These are phyloP conservation scores for Delichon dasypus DNA, from an alignment of 2,797 vertebrate genomes.

Conservation along the genomic window DNA sequence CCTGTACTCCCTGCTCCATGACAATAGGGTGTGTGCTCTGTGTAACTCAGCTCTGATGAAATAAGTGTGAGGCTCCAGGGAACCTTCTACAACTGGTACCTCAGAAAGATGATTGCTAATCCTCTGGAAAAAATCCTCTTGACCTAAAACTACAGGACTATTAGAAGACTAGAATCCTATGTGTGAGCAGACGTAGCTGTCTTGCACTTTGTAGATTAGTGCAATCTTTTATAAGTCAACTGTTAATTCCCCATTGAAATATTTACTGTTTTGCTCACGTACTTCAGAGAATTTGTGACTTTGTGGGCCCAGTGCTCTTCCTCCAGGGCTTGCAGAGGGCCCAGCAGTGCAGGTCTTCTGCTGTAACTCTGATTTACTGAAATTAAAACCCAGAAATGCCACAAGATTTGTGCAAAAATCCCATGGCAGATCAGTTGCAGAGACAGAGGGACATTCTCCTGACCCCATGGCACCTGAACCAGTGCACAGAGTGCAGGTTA, in stretches of 20 bases:
- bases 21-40: background rate
- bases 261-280: background rate
- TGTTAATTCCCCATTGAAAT: background rate
- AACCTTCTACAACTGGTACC: background rate
- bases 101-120: background rate
- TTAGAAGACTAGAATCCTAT: background rate
- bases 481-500: background rate
- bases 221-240: background rate
- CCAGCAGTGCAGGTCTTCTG: background rate
- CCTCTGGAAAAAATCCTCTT: slow-evolving; percentile 3
- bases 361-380: background rate
- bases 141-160: background rate
- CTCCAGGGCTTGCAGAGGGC: background rate
- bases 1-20: background rate
- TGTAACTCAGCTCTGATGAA: background rate
- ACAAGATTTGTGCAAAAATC: background rate
- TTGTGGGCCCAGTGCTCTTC: background rate
- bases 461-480: background rate
- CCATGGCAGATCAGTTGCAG: background rate
- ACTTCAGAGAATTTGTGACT: background rate
- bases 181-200: background rate
- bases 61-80: background rate
- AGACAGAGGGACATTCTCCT: background rate
- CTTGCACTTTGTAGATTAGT: background rate
- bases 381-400: background rate